Conservation (phyloP, 2,113 vertebrate genomes). For the Passerina amoena region DNA sequence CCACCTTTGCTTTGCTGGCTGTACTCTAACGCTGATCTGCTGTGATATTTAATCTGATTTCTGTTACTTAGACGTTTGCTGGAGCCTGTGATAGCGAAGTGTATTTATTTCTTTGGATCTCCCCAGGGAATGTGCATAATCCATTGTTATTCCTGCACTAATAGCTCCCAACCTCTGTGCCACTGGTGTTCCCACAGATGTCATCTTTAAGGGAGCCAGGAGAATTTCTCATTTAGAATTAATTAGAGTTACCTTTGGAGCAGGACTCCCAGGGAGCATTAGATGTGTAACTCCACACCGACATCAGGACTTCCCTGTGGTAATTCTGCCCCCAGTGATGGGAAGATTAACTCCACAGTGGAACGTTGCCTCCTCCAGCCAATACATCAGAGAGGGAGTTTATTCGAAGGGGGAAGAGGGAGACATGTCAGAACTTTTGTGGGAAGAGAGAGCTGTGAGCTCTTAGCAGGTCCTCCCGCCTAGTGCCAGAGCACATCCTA, state of each 20-base stretch:
- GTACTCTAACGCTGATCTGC: background rate
- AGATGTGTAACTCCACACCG: background rate
- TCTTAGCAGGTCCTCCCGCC: background rate
- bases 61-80: background rate
- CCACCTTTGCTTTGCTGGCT: background rate
- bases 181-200: background rate
- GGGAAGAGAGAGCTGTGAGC: background rate
- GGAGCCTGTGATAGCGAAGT: background rate
- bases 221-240: constrained; percentile 39
- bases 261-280: constrained; percentile 8
- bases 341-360: background rate
- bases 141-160: constrained; percentile 31
- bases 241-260: constrained; percentile 44
- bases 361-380: background rate
- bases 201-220: constrained; percentile 17
- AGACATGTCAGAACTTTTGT: background rate
- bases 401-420: background rate
- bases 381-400: background rate
- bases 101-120: constrained; percentile 49
- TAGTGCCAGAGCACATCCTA: background rate
- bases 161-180: constrained; percentile 5
- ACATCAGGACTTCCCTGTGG: background rate
- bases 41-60: constrained; percentile 51
- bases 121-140: constrained; percentile 11
- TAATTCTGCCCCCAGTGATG: background rate